Base-by-base conservation (phyloP, 2,113 vertebrate genomes). In the Canis aureus region DNA sequence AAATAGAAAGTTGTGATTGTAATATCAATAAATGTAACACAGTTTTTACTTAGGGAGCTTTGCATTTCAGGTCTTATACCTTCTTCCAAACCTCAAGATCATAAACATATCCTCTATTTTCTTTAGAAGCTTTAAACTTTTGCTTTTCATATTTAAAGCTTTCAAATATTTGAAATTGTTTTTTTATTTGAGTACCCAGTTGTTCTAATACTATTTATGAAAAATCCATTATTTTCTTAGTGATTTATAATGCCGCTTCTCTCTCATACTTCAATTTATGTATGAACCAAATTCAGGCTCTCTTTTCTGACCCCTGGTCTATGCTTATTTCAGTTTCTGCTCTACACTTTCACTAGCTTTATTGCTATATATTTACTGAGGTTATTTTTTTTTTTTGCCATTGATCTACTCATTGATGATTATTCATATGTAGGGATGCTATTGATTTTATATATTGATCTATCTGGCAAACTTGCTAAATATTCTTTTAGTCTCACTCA, bases 331-430 rank as follows among this genome's bases (percentile, higher is more conserved):
- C 16, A 23, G 19, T 86, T 73, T 12, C 60, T 89, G 35, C 23
- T 86, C 7, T 66, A 73, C 1, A 74, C 0, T 79, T 97, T 66
- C 73, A 9, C 29, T 71, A 20, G 22, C 9, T 55, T 82, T 85
- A 78, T 62, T 85, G 27, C 22, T 62, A 79, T 11, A 2, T 78
- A 53, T 71, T 94, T 87, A 60, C 4, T 89, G 23, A 5, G 29
- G 27, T 66, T 27, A 57, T 76, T 85, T 11, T 66, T 11, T 49
- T 55, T 74, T 60, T 57, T 57, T 78, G 20, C 53, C 12, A 20
- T 89, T 88, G 51, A 87, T 95, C 94, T 59, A 78, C 25, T 69
- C 89, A 51, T 51, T 85, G 74, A 53, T 74, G 12, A 60, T 49
- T 91, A 17, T 17, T 43, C 9, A 17, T 55, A 69, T 74, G 11